Evolutionary conservation across 2,797 vertebrate species (phyloP).

Genomic region (Hirundo rustica): DNA sequence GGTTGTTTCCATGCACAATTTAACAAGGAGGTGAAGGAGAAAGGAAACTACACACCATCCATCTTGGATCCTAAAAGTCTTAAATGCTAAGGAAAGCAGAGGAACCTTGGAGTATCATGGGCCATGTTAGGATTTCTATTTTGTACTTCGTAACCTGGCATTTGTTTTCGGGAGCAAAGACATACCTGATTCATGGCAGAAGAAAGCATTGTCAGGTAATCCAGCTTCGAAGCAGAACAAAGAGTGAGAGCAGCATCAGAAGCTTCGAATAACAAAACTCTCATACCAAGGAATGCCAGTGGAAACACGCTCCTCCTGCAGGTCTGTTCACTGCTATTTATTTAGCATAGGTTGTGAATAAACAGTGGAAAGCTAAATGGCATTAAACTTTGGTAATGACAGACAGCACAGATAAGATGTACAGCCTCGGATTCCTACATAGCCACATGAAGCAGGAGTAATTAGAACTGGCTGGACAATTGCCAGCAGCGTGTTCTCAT

Average conservation of each 20-base stretch:
- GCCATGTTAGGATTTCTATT: neutral
- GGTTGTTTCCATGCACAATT: neutral
- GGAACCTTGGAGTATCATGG: neutral
- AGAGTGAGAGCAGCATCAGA: neutral
- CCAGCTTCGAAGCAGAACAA: neutral
- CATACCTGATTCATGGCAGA: neutral
- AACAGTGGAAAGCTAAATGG: neutral
- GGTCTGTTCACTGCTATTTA: neutral
- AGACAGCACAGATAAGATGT: neutral
- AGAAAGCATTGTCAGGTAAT: neutral
- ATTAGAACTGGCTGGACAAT: neutral
- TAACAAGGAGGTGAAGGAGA: neutral
- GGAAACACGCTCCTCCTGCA: neutral
- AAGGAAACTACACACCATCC: neutral
- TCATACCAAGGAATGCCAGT: neutral
- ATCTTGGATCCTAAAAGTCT: neutral
- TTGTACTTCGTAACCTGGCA: neutral
- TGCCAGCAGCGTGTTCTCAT: neutral
- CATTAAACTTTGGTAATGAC: neutral
- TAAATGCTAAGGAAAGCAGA: neutral
- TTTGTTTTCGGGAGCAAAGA: neutral
- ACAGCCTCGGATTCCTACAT: neutral
- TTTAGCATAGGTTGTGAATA: neutral
- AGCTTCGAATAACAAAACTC: neutral
- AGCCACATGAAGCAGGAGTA: neutral